Base-by-base conservation (phyloP, 2,797 vertebrate genomes). In the Macropus fuliginosus region DNA sequence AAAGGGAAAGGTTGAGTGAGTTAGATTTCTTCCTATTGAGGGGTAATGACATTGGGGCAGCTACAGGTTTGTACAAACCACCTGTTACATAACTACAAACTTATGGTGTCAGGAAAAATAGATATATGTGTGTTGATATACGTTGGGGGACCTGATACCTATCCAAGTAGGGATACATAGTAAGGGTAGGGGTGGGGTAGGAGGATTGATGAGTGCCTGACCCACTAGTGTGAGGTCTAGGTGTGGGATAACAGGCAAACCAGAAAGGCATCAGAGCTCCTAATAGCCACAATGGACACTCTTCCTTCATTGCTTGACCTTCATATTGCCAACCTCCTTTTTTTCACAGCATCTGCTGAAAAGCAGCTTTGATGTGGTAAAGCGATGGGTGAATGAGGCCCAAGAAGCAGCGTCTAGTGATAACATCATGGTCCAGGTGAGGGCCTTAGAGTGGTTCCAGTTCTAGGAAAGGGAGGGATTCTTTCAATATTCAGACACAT, bases 371-470 rank as follows among this genome's bases (percentile, higher is more conserved):
- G 99, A 99, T 2, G 98, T 99, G 94, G 99, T 99, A 24, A 99
- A 99, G 96, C 99, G 99, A 89, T 99, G 99, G 99, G 99, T 99
- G 96, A 99, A 99, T 0, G 99, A 99, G 97, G 99, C 99, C 93
- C 99, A 99, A 95, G 99, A 99, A 94, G 99, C 99, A 0, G 99
- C 99, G 29, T 99, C 99, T 94, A 99, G 99, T 87, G 99, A 99
- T 95, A 99, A 99, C 59, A 98, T 99, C 97, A 99, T 99, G 99
- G 99, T 99, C 56, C 99, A 99, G 98, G 99, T 99, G 97, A 98
- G 98, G 62, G 54, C n/a, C 27, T 12, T 3, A 0, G 0, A 0
- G 24, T 16, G 52, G 0, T 52, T 27, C 40, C 14, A 13, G 31
- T 87, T 16, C 1, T 1, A 54, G 40, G 29, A 0, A 0, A 9